phyloP scores from a whole-genome alignment of 2,113 vertebrate genomes.

The Eonycteris spelaea region DNA sequence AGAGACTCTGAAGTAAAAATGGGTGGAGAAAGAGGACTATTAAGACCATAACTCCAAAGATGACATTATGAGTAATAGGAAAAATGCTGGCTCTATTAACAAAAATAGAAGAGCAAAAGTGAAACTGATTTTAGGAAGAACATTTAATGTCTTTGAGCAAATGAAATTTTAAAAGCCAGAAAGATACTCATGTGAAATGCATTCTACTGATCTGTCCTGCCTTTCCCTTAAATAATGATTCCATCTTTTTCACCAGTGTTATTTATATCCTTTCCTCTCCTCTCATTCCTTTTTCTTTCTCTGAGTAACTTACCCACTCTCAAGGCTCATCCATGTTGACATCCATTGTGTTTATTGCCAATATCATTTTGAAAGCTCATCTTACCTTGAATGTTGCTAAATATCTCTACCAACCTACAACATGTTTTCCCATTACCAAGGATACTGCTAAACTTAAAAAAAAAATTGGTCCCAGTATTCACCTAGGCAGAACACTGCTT shows the following conservation, averaged over 20 bases:
- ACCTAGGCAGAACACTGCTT: slow-evolving; percentile 39
- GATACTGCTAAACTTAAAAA: slow-evolving; percentile 47
- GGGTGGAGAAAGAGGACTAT: too few relatives aligned
- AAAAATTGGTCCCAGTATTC: slow-evolving; percentile 39
- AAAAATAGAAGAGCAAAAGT: neutral
- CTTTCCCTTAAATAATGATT: neutral
- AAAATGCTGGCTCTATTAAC: neutral
- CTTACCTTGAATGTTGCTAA: slow-evolving; percentile 31
- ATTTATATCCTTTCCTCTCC: neutral
- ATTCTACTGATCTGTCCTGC: neutral
- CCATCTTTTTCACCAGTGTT: neutral
- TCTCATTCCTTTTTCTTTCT: neutral
- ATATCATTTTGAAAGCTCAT: slow-evolving; percentile 14
- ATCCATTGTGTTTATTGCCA: neutral
- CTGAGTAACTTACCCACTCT: neutral
- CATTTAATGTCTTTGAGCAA: neutral
- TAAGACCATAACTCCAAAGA: neutral
- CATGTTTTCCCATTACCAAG: slow-evolving; percentile 33
- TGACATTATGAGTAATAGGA: neutral
- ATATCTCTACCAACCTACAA: slow-evolving; percentile 14
- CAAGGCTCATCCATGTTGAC: neutral
- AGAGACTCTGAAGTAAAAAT: neutral
- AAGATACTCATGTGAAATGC: neutral
- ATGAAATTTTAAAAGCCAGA: neutral
- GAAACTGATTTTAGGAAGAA: neutral